Base-by-base conservation (phyloP, 2,113 vertebrate genomes). In the Datnioides undecimradiatus region DNA sequence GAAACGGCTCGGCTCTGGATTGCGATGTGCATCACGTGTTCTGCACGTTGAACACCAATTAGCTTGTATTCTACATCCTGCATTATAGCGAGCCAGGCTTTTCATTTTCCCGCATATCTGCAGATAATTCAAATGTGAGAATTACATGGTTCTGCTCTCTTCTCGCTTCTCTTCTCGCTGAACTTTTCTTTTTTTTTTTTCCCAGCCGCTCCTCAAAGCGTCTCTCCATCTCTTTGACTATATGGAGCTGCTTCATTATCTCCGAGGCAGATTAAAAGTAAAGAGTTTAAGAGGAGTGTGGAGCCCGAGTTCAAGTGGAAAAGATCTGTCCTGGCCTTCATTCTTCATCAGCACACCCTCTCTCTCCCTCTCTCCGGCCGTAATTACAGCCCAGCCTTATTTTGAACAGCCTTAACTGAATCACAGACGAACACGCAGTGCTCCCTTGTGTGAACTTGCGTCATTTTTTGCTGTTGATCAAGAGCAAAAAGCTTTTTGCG, bases 251-350 rank as follows among this genome's bases (percentile, higher is more conserved):
- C 67, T 90, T 90, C 76, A 68, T 91, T 86, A 89, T 91, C 87
- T 85, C 65, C 21, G 17, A n/a, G 74, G 75, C 86, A 89, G 88
- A 91, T 91, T 90, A 88, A 90, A 90, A 88, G 63, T 74, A 87
- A 83, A 79, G 80, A 74, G 7, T 89, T 84, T 84, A 76, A 78
- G 27, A 83, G 58, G 73, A 82, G 63, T 34, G 57, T 81, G 73
- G 67, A 88, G 82, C 41, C 69, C 45, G n/a, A 29, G 33, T 59
- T 51, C 31, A 33, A 83, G 79, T 63, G 57, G 60, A 83, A 75
- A 72, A 82, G 75, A 88, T 84, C 57, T 54, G 43, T 68, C 16
- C 77, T 78, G 66, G 73, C 67, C 72, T 85, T 83, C 57, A 38
- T 60, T 85, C 71, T 84, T 67, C 78, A 79, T 80, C 84, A 75